Evolutionary conservation across 2,797 vertebrate genomes (phyloP).

Genomic region (Acanthurus tractus): DNA sequence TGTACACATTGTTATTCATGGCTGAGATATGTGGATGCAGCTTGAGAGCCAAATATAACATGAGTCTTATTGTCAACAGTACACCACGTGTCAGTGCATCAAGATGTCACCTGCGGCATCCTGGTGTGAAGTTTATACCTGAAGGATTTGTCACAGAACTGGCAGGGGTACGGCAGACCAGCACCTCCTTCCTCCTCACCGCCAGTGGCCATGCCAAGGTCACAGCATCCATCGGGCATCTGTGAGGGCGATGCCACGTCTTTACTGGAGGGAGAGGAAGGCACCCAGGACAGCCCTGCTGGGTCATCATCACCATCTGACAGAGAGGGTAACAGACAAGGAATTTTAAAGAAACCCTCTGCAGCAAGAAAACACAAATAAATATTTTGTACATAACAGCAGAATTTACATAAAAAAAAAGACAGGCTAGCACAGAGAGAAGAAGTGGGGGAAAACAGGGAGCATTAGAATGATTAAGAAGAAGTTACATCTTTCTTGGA

Average conservation of each 20-base stretch:
- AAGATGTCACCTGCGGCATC: constrained; percentile 11
- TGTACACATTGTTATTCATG: constrained; percentile 46
- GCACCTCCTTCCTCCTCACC: constrained; percentile 98
- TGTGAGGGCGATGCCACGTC: constrained; percentile 98
- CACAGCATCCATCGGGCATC: constrained; percentile 98
- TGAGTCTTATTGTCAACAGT: constrained; percentile 1
- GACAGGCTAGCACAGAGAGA: constrained; percentile 54
- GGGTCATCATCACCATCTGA: constrained; percentile 99
- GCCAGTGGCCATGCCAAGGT: constrained; percentile 93
- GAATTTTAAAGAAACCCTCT: constrained; percentile 1
- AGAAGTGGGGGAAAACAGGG: constrained; percentile 61
- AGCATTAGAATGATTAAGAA: constrained; percentile 72
- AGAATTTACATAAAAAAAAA: constrained; percentile 28
- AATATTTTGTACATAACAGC: constrained; percentile 36
- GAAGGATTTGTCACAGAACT: constrained; percentile 99
- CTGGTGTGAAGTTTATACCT: constrained; percentile 64
- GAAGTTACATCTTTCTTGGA: constrained; percentile 72
- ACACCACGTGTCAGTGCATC: not conserved
- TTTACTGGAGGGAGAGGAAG: constrained; percentile 99
- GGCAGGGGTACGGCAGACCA: constrained; percentile 98
- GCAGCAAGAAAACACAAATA: not conserved
- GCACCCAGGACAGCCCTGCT: constrained; percentile 96
- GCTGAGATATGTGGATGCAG: constrained; percentile 19
- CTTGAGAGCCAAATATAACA: constrained; percentile 36
- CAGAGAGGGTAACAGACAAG: constrained; percentile 66